Base-by-base conservation (phyloP, 2,888 invertebrate species). In the Disparrhopalites patrizii region DNA sequence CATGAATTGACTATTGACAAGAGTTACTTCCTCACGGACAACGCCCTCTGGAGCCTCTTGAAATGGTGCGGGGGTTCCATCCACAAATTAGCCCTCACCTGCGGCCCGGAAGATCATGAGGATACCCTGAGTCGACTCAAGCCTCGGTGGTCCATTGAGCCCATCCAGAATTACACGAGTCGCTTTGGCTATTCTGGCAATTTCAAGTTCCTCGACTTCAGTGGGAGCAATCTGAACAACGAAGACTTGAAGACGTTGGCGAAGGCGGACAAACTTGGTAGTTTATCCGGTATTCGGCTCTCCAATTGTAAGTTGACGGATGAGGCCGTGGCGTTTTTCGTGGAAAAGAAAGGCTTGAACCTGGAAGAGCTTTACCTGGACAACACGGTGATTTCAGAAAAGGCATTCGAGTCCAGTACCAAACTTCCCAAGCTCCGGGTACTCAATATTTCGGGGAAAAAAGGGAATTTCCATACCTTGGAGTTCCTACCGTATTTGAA, bases 51-150 rank as follows among this genome's bases (percentile, higher is more conserved):
- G 62, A 70, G 68, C 47, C 60, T 74, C 4, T 61, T 72, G 3
- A 72, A 72, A 51, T 74, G 72, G 72, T 72, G 72, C 51, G 74
- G 72, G 38, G 71, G 72, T 1, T 62, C 70, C 10, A 43, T 73
- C 8, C 55, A 50, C 23, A 54, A 40, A 13, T 31, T 66, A 5
- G 27, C 55, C 13, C 15, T 66, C 1, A 55, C 66, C 5, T 66
- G 66, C 28, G 52, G 54, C 3, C 54, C 62, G 10, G 61, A 66
- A 18, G 66, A 60, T n/a, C 60, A 54, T 25, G 70, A 69, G 36
- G 69, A 70, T 28, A 52, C 65, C 27, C 47, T 74, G 40, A 71
- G 65, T n/a, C 40, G 69, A 25, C 62, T 74, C 10, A 72, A 71
- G 25, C 74, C 74, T 3, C 65, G 74, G 1, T 74, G 74, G 74